Evolutionary conservation across 2,888 invertebrate genomes (phyloP).

Genomic region (Seira musarum): DNA sequence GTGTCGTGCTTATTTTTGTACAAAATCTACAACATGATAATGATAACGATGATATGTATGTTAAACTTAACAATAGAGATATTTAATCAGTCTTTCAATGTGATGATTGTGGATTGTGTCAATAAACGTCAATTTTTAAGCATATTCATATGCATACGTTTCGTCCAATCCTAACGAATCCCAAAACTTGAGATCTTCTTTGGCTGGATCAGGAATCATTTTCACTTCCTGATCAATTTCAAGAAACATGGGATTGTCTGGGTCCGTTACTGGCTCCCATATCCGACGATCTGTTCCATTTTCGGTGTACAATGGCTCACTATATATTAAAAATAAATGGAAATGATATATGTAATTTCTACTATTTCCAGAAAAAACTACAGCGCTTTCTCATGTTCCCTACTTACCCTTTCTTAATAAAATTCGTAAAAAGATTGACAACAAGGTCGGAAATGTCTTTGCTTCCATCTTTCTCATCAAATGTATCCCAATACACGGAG

Average conservation of each 20-base stretch:
- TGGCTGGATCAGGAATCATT: conserved; percentile 50
- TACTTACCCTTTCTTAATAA: conserved; percentile 51
- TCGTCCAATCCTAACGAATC: conserved; percentile 50
- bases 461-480: conserved; percentile 39
- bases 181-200: conserved; percentile 54
- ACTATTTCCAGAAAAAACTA: background rate
- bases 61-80: background rate
- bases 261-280: conserved; percentile 51
- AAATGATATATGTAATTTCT: background rate
- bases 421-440: conserved; percentile 54
- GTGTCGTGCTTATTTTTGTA: background rate
- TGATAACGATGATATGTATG: background rate
- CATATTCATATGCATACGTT: conserved; percentile 43
- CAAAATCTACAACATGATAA: background rate
- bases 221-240: conserved; percentile 56
- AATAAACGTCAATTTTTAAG: conserved; percentile 29
- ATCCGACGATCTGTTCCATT: conserved; percentile 49
- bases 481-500: conserved; percentile 45
- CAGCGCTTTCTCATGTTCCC: background rate
- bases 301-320: conserved; percentile 57
- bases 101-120: background rate
- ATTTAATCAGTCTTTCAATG: background rate
- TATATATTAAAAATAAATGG: no score
- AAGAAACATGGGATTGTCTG: conserved; percentile 42
- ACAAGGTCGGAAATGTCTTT: conserved; percentile 42